phyloP scores from a whole-genome alignment of 2,888 invertebrate species.

The Agriopis leucophaearia region DNA sequence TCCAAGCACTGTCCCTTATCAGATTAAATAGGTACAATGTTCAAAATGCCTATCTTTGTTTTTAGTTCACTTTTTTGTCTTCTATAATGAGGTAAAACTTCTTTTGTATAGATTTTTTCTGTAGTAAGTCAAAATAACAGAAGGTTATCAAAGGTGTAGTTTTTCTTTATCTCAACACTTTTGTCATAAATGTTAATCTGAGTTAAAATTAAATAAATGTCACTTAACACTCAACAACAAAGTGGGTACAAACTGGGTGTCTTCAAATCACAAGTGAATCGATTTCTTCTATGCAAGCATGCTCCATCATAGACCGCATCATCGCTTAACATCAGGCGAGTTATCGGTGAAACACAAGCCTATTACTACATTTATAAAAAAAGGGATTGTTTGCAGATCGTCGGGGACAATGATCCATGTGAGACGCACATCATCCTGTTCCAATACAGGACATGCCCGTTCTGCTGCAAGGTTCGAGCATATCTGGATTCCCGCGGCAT shows the following conservation, averaged over 20 bases:
- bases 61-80: constrained; percentile 12
- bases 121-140: constrained; percentile 16
- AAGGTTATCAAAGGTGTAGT: constrained; percentile 21
- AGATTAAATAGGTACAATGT: not conserved
- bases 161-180: constrained; percentile 1
- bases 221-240: too few relatives aligned
- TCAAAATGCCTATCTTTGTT: constrained; percentile 19
- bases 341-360: too few relatives aligned
- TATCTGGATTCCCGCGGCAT: constrained; percentile 97
- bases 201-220: not conserved
- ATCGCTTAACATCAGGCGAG: too few relatives aligned
- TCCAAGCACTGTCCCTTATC: not conserved
- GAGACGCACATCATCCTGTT: constrained; percentile 94
- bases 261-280: too few relatives aligned
- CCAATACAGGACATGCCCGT: constrained; percentile 99
- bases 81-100: not conserved
- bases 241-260: too few relatives aligned
- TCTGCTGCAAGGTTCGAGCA: constrained; percentile 97
- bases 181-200: not conserved
- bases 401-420: constrained; percentile 87
- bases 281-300: too few relatives aligned
- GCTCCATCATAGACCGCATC: too few relatives aligned
- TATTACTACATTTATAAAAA: not conserved
- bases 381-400: constrained; percentile 76
- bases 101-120: not conserved